Evolutionary conservation across 2,888 invertebrate species (phyloP).

Genomic region (Hirtodrosophila histrioides): DNA sequence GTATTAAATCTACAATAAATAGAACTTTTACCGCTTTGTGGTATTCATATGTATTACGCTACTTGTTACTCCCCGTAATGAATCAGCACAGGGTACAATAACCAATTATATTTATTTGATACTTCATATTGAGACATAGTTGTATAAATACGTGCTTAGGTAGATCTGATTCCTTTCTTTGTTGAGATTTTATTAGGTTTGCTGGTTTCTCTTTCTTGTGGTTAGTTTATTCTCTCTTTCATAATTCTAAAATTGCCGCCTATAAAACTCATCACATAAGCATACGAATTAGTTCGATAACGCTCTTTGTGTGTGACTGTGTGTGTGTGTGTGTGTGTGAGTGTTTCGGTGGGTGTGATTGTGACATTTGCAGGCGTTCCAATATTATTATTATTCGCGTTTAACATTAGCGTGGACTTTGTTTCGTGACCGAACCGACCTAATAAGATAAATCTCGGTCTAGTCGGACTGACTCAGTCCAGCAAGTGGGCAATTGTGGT

Average conservation of each 20-base stretch:
- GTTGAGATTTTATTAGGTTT: too few relatives aligned
- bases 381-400: slow-evolving; percentile 1
- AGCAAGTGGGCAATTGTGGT: slow-evolving; percentile 7
- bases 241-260: too few relatives aligned
- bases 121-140: too few relatives aligned
- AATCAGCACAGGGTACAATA: too few relatives aligned
- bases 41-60: too few relatives aligned
- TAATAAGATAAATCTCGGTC: slow-evolving; percentile 50
- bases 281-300: slow-evolving; percentile 19
- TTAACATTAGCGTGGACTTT: slow-evolving; percentile 12
- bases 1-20: too few relatives aligned
- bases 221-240: background rate
- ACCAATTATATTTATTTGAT: too few relatives aligned
- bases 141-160: too few relatives aligned
- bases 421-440: slow-evolving; percentile 39
- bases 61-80: too few relatives aligned
- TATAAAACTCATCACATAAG: background rate
- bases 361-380: slow-evolving; percentile 17
- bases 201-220: slow-evolving; percentile 3
- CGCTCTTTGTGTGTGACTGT: background rate
- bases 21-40: too few relatives aligned
- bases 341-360: background rate
- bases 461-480: background rate
- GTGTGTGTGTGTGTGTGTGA: background rate
- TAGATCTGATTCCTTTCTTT: background rate